These are phyloP conservation scores for Eupristina koningsbergeri DNA, from an alignment of 1,140 invertebrate species.

Conservation along the genomic window DNA sequence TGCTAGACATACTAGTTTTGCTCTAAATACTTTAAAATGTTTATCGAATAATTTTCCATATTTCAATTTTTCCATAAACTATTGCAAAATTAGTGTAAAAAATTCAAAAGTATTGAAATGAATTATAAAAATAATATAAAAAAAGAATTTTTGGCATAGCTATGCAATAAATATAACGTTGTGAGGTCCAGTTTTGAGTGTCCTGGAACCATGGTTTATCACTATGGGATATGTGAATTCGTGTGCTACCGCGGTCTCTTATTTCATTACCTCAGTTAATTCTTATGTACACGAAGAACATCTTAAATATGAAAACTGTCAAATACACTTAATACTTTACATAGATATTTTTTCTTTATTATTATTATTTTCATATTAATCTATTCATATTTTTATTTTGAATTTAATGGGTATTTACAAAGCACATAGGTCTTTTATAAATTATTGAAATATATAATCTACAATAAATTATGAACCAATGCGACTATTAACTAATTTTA, in stretches of 20 bases:
- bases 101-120: too few species aligned
- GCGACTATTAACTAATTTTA: constrained; percentile 6
- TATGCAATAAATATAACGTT: not conserved
- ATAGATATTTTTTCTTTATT: too few species aligned
- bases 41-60: too few species aligned
- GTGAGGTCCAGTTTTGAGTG: not conserved
- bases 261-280: constrained; percentile 12
- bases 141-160: not conserved
- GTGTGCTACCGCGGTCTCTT: constrained; percentile 38
- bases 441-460: too few species aligned
- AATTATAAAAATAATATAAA: too few species aligned
- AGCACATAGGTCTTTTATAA: too few species aligned
- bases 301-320: not conserved
- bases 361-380: not conserved
- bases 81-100: too few species aligned
- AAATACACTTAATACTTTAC: not conserved
- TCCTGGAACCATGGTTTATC: constrained; percentile 35
- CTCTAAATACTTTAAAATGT: too few species aligned
- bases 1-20: too few species aligned
- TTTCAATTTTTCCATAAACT: too few species aligned
- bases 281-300: not conserved
- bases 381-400: not conserved
- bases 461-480: not conserved
- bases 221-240: constrained; percentile 58
- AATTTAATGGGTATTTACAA: not conserved